Conservation (phyloP, 2,113 vertebrate species). For the Hiodon alosoides region DNA sequence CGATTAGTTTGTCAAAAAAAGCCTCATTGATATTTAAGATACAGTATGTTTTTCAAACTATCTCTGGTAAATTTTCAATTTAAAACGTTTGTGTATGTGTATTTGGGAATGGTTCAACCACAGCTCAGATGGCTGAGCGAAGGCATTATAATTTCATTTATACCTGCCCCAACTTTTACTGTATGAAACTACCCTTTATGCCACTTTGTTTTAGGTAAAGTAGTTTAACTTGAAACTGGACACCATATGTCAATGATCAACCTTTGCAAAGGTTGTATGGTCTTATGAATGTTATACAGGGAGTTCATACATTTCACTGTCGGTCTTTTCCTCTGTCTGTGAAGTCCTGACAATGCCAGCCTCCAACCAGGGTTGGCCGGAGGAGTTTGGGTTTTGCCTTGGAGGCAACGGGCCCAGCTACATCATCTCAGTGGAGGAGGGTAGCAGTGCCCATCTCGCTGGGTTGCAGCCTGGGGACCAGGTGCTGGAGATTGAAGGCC, state of each 20-base stretch:
- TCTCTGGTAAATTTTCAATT: too few species aligned
- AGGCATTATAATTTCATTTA: too few species aligned
- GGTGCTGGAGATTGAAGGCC: conserved; percentile 91
- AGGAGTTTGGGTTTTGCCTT: conserved; percentile 88
- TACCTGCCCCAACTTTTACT: too few species aligned
- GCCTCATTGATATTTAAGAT: too few species aligned
- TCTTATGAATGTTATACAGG: neutral
- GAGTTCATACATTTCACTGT: neutral
- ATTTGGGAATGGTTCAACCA: too few species aligned
- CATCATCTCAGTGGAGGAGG: conserved; percentile 84
- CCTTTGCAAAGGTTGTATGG: neutral
- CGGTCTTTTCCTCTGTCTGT: conserved; percentile 20
- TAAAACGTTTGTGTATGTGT: too few species aligned
- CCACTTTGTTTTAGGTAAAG: neutral
- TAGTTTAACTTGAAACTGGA: neutral
- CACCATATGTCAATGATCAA: neutral
- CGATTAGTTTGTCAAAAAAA: too few species aligned
- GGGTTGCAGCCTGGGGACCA: conserved; percentile 85
- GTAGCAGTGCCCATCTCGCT: conserved; percentile 81
- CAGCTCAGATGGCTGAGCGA: too few species aligned
- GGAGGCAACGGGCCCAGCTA: conserved; percentile 83
- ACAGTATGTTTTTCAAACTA: too few species aligned
- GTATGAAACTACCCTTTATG: too few species aligned
- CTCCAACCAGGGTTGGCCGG: conserved; percentile 88
- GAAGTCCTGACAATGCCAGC: conserved; percentile 77